A percentile compares a stretch with the other conserved stretches of the same genome.
Evolutionary conservation across 2,113 vertebrate species (phyloP).

Genomic region (Budorcas taxicolor): DNA sequence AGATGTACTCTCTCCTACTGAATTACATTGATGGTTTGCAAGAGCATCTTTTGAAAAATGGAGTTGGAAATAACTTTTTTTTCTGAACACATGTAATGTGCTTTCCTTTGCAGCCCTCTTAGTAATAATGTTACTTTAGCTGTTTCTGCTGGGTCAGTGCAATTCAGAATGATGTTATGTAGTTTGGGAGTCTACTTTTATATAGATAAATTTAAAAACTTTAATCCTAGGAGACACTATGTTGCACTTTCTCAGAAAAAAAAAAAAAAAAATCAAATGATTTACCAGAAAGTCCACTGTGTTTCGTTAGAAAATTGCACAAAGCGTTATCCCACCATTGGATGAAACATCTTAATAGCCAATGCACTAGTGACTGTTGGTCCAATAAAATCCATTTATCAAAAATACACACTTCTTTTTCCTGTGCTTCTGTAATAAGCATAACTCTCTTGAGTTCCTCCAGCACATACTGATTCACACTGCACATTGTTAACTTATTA

Average conservation of each 20-base stretch:
- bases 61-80: conserved; percentile 28
- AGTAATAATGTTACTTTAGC: background rate
- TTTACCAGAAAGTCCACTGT: background rate
- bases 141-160: background rate
- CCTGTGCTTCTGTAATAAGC: background rate
- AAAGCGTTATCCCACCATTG: background rate
- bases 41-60: conserved; percentile 18
- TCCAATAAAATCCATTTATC: background rate
- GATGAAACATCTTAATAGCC: conserved; percentile 12
- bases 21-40: background rate
- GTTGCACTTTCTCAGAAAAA: conserved; percentile 13
- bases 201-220: background rate
- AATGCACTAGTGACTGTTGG: background rate
- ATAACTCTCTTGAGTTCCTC: background rate
- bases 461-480: background rate
- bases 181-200: conserved; percentile 26
- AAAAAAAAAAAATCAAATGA: background rate
- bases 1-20: background rate
- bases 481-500: background rate
- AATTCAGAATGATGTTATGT: conserved; percentile 6
- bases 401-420: background rate
- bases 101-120: background rate
- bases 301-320: conserved; percentile 34
- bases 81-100: background rate
- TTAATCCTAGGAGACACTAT: background rate